A percentile compares a stretch with the other conserved stretches of the same genome.
Evolutionary conservation across 2,113 vertebrate genomes (phyloP).

Genomic region (Campylomormyrus tamandua): DNA sequence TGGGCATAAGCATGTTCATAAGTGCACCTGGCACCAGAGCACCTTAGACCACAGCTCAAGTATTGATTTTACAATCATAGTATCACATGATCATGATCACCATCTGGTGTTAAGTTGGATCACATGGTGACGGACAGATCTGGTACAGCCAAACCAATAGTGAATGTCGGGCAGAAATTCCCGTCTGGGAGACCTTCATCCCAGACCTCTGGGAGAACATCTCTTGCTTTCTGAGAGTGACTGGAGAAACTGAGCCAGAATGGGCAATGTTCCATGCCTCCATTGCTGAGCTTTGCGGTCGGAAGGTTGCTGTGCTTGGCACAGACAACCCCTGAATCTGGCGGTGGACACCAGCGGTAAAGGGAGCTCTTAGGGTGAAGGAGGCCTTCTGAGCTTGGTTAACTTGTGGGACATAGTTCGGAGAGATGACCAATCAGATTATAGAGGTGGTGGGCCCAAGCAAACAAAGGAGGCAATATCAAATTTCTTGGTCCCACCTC

Average conservation of each 20-base stretch:
- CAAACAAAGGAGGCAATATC: too few relatives aligned
- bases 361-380: neutral
- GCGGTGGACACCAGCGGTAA: neutral
- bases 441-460: too few relatives aligned
- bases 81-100: neutral
- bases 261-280: neutral
- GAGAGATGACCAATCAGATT: too few relatives aligned
- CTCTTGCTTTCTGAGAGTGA: neutral
- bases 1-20: neutral
- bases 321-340: neutral
- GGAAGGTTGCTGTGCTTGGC: neutral
- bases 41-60: neutral
- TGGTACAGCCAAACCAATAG: neutral
- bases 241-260: neutral
- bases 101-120: neutral
- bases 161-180: neutral
- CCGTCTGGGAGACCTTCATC: neutral
- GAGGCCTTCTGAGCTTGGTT: neutral
- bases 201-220: neutral
- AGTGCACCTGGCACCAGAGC: neutral
- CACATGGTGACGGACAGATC: neutral
- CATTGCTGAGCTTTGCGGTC: too few relatives aligned
- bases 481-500: too few relatives aligned
- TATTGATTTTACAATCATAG: neutral
- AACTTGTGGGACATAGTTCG: neutral